Percentiles rank a stretch among this genome's conserved stretches.
phyloP scores from a whole-genome alignment of 2,113 vertebrate species.

The Oplegnathus fasciatus region DNA sequence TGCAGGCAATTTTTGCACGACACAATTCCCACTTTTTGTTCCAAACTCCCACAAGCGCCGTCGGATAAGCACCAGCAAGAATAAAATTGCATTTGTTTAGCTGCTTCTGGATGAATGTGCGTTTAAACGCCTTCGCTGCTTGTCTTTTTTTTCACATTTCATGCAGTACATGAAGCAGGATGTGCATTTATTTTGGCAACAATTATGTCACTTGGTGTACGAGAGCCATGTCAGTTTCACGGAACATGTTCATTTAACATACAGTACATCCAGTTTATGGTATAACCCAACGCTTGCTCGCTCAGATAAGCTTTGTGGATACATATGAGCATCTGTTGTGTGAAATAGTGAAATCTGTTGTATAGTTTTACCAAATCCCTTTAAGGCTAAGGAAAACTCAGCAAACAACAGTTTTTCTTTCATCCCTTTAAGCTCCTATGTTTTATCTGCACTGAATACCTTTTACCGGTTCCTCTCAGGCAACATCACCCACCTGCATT shows the following conservation, averaged over 20 bases:
- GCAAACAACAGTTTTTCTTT: constrained; percentile 5
- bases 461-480: constrained; percentile 28
- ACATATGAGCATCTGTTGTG: constrained; percentile 42
- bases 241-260: background rate
- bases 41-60: background rate
- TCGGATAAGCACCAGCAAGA: background rate
- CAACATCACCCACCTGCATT: constrained; percentile 17
- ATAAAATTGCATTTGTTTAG: background rate
- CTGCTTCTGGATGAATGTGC: background rate
- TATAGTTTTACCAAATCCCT: constrained; percentile 29
- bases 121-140: too few species aligned
- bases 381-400: background rate
- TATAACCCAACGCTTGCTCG: background rate
- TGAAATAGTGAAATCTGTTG: constrained; percentile 46
- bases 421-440: constrained; percentile 8
- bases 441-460: constrained; percentile 22
- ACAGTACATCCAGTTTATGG: background rate
- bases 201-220: background rate
- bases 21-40: background rate
- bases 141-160: background rate
- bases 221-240: background rate
- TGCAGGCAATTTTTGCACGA: background rate
- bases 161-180: background rate
- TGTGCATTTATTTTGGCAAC: background rate
- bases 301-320: constrained; percentile 15